These are phyloP conservation scores for Arrhopalites spinosus DNA, from an alignment of 2,888 invertebrate genomes.

Conservation along the genomic window DNA sequence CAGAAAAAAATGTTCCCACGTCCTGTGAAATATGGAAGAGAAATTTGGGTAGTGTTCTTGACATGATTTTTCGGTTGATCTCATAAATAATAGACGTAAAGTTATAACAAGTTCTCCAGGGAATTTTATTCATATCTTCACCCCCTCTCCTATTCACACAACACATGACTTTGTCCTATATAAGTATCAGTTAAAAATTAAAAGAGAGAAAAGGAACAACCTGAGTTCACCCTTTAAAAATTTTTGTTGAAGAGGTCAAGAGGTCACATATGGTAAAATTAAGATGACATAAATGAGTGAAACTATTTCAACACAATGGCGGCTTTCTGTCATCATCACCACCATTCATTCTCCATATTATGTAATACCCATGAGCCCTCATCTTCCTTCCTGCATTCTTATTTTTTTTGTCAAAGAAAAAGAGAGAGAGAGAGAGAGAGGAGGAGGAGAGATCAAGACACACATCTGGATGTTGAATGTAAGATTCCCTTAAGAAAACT, in stretches of 20 bases:
- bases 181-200: not conserved
- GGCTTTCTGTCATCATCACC: constrained; percentile 12
- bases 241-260: not conserved
- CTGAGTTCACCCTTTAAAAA: too few relatives aligned
- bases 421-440: not conserved
- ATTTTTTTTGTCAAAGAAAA: not conserved
- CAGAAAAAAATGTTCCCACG: constrained; percentile 32
- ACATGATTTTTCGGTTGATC: constrained; percentile 26
- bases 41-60: constrained; percentile 21
- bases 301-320: constrained; percentile 27
- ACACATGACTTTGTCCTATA: not conserved
- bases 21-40: not conserved
- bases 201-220: not conserved
- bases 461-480: constrained; percentile 14
- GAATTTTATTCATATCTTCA: constrained; percentile 6
- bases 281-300: constrained; percentile 28
- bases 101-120: constrained; percentile 32
- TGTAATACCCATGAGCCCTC: not conserved
- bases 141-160: not conserved
- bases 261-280: constrained; percentile 35
- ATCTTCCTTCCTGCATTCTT: not conserved
- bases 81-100: constrained; percentile 27
- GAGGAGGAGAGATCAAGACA: not conserved
- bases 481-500: constrained; percentile 34
- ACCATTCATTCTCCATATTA: not conserved